Evolutionary conservation across 1,140 invertebrate species (phyloP), one percentile per base, ranked within the genome.

Genomic region (Aethina tumida): DNA sequence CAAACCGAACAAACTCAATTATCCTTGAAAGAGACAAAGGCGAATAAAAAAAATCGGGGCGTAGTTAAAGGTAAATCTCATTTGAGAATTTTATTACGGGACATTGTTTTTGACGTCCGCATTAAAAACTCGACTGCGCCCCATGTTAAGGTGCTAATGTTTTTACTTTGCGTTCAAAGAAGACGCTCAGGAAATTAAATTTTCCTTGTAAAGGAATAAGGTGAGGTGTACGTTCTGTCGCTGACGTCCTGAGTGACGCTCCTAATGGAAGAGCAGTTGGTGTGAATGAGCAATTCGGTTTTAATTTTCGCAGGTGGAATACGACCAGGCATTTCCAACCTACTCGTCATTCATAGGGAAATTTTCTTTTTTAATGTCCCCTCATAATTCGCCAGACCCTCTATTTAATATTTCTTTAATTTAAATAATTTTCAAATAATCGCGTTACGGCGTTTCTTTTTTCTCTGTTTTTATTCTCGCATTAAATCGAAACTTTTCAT

Each of bases 171-270:
- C 54, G 51, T 55, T 55, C 52, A 52, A 49, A 55, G 44, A 47
- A 53, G 55, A 50, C 53, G 53, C 44, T 49, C 58, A 62, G 59
- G 59, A 62, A 62, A 62, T 62, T 62, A 60, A 62, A 62, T 62
- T 62, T 62, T 54, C 47, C 58, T 46, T 47, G 53, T 55, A 53
- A 59, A 59, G 56, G 55, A 62, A 60, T 59, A 59, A 55, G 56
- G 58, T 58, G 56, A 53, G 58, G 46, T 52, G 50, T 53, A 50
- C 49, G 56, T 55, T 59, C 55, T 58, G 57, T 30, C 43, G 29
- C 45, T 59, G 59, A 59, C 57, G 53, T 45, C 35, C 35, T 55
- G 55, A 58, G 54, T 53, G 53, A 56, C 55, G 54, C 47, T 45
- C 42, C 50, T 58, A 59, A 59, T 59, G 57, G 57, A 56, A 55